Conservation (phyloP, 2,797 vertebrate genomes). For the Molothrus ater region DNA sequence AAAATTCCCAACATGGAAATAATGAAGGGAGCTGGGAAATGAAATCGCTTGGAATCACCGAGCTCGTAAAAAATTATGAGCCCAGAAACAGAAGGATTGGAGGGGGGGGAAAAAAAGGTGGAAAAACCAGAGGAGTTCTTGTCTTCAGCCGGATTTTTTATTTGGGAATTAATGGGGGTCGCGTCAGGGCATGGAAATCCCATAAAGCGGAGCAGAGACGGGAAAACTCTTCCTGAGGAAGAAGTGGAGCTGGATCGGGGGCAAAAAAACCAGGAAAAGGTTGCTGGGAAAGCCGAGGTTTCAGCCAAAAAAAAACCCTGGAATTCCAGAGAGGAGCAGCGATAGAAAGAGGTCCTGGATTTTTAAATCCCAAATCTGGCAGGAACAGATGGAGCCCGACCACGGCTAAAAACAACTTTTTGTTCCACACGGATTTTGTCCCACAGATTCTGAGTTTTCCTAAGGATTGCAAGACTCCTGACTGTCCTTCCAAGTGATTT, state of each 20-base stretch:
- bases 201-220: conserved; percentile 34
- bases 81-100: conserved; percentile 41
- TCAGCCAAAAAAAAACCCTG: not conserved
- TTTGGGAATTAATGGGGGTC: conserved; percentile 69
- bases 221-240: not conserved
- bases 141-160: conserved; percentile 59
- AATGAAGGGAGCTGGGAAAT: conserved; percentile 64
- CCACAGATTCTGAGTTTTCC: accelerated
- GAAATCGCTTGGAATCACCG: conserved; percentile 54
- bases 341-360: not conserved
- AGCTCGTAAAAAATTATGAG: conserved; percentile 64
- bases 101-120: not conserved
- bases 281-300: not conserved
- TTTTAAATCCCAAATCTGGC: not conserved
- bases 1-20: conserved; percentile 69
- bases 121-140: conserved; percentile 31
- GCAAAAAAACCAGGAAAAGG: not conserved
- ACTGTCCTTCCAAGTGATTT: not conserved
- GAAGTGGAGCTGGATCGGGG: not conserved
- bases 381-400: accelerated
- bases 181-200: conserved; percentile 60
- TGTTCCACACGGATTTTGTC: not conserved
- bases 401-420: accelerated
- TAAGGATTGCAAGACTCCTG: not conserved
- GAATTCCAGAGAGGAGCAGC: not conserved